Base-by-base conservation (phyloP, 92 coral and sea anemone species). In the Zoanthus gigantus region DNA sequence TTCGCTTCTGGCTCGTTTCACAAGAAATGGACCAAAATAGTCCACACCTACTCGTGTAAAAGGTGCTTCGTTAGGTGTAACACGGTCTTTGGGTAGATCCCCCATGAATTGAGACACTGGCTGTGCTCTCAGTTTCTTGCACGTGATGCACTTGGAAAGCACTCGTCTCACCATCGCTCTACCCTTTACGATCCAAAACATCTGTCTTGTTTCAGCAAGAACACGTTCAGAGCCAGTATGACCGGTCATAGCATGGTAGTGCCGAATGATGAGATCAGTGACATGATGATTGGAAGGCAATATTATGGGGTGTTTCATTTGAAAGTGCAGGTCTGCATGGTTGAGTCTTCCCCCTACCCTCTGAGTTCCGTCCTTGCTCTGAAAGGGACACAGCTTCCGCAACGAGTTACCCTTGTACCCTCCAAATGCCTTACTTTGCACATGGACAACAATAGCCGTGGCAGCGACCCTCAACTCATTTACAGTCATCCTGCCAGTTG, bases 151-250 rank as follows among this genome's bases (percentile, higher is more conserved):
- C 29, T 61, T 60, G 47, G 77, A 46, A n/a, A 91, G 73, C 52
- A 91, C 88, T 73, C 76, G 73, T 47, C 85, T 57, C 16, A 81
- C 89, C 60, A 79, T 73, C 16, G 90, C 75, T 47, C 91, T 79
- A 11, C 88, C 91, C 44, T 77, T 81, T 68, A 90, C 84, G 76
- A 90, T 90, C 93, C 93, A 90, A 75, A 79, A 90, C 88, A 0
- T 77, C 71, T 85, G 78, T 74, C 92, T 56, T 37, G 57, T 32
- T 31, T 28, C 42, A 3, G 90, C 53, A 5, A 87, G 77, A 52
- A 66, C 76, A 9, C 48, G 76, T 16, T 87, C 87, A 10, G 42
- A 6, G 9, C 90, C 90, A 12, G 63, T 18, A 31, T 87, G 90
- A 23, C 86, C 74, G 17, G 9, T 73, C 54, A 13, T 32, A 9